Percentiles rank a stretch among this genome's conserved stretches.
phyloP scores from a whole-genome alignment of 2,113 vertebrate species.

The Sylvietta virens region DNA sequence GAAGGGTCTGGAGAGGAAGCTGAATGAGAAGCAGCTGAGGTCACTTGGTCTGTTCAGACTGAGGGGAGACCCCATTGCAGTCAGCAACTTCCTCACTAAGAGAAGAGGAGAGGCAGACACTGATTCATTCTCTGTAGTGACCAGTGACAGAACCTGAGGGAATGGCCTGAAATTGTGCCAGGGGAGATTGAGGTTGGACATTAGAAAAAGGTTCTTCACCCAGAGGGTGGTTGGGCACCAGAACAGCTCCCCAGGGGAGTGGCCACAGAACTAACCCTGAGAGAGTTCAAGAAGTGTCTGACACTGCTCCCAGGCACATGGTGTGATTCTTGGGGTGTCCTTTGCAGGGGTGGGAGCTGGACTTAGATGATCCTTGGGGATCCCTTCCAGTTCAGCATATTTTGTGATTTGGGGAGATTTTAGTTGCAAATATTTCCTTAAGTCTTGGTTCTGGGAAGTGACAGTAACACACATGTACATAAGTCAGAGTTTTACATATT shows the following conservation, averaged over 20 bases:
- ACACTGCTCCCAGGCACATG: background rate
- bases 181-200: background rate
- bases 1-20: fast-evolving
- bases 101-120: fast-evolving
- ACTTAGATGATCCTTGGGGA: background rate
- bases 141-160: fast-evolving
- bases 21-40: background rate
- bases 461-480: background rate
- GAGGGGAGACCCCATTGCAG: fast-evolving
- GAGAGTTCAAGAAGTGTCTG: background rate
- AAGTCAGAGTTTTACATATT: background rate
- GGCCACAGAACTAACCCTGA: background rate
- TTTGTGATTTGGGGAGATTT: background rate
- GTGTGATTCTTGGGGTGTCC: background rate
- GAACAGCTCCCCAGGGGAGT: fast-evolving
- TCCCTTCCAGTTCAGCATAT: background rate
- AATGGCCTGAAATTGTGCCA: background rate
- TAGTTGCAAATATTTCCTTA: background rate
- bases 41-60: background rate
- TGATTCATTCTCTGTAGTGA: background rate
- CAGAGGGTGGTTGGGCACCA: fast-evolving
- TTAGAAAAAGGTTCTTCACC: fast-evolving
- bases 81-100: fast-evolving
- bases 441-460: background rate
- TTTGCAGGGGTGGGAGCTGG: background rate